A percentile compares a stretch with the other conserved stretches of the same genome.
Evolutionary conservation across 2,888 invertebrate genomes (phyloP).

Genomic region (Xylota sylvarum): DNA sequence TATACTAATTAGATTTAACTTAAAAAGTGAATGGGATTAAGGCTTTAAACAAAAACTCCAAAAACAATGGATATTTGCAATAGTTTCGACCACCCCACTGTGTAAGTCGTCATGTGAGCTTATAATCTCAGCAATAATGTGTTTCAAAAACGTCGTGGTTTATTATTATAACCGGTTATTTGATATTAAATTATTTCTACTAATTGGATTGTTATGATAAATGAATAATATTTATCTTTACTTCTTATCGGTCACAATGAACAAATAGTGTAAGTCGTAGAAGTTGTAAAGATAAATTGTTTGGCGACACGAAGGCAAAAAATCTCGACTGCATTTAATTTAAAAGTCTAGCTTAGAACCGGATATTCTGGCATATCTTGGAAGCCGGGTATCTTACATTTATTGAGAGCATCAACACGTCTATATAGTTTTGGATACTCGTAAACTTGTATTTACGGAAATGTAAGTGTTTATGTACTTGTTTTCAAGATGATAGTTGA

Average conservation of each 20-base stretch:
- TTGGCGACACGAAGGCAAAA: not conserved
- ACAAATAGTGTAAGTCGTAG: not conserved
- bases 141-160: not conserved
- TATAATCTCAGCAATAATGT: not conserved
- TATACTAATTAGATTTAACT: conserved; percentile 9
- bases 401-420: not conserved
- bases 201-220: conserved; percentile 1
- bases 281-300: not conserved
- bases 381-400: not conserved
- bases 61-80: conserved; percentile 9
- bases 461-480: not conserved
- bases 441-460: not conserved
- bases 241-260: not conserved
- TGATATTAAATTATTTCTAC: not conserved
- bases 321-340: not conserved
- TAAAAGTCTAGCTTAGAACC: not conserved
- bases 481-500: not conserved
- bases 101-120: not conserved
- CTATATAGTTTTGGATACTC: not conserved
- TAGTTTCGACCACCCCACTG: not conserved
- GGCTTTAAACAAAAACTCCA: not conserved
- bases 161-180: conserved; percentile 17
- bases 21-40: conserved; percentile 33
- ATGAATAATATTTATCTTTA: not conserved
- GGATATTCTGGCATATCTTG: not conserved